Percentiles rank a stretch among this genome's conserved stretches.
Evolutionary conservation across 1,140 invertebrate genomes (phyloP).

Genomic region (Drosophila arizonae): DNA sequence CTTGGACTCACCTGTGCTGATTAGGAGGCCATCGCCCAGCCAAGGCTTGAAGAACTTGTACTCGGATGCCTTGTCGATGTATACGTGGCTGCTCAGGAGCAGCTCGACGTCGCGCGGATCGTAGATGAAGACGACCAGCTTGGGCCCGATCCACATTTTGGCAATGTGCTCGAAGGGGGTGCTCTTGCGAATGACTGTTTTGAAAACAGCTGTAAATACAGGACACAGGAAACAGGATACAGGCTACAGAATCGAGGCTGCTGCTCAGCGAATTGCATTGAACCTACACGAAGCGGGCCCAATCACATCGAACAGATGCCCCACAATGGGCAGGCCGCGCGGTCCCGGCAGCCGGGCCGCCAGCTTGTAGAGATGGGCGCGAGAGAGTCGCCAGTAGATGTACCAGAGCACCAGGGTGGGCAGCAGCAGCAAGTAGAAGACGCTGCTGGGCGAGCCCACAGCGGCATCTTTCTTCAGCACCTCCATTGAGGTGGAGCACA

Average conservation of each 20-base stretch:
- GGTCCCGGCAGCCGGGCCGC: constrained; percentile 89
- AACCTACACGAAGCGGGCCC: constrained; percentile 85
- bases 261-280: background rate
- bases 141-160: constrained; percentile 89
- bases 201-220: constrained; percentile 86
- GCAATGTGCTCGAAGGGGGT: constrained; percentile 85
- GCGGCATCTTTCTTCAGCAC: constrained; percentile 74
- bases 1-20: constrained; percentile 86
- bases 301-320: constrained; percentile 88
- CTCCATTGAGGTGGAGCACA: constrained; percentile 53
- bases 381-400: constrained; percentile 88
- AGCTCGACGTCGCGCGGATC: constrained; percentile 90
- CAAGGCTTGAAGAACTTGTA: constrained; percentile 90
- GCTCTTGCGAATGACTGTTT: constrained; percentile 85
- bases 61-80: constrained; percentile 89
- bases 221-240: background rate
- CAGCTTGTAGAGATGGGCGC: constrained; percentile 87
- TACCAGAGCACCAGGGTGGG: constrained; percentile 88
- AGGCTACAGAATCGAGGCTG: background rate
- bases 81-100: constrained; percentile 89
- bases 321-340: constrained; percentile 86
- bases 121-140: constrained; percentile 87
- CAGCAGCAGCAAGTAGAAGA: constrained; percentile 88
- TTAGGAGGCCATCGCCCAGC: constrained; percentile 89
- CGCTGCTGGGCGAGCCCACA: constrained; percentile 84